phyloP scores from a whole-genome alignment of 1,140 invertebrate genomes.

The Spodoptera frugiperda region DNA sequence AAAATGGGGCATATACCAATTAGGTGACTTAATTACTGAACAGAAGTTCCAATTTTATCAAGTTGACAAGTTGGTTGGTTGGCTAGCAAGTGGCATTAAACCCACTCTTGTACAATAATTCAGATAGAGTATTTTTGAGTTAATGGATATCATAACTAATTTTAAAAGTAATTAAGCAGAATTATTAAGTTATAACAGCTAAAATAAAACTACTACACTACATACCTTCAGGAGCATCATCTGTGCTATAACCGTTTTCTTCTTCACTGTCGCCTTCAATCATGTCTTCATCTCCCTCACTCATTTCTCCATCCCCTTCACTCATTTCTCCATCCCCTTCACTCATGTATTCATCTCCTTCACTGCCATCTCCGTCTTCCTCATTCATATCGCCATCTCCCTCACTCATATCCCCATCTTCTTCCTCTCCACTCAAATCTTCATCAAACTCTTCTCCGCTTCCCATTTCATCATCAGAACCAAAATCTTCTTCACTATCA shows the following conservation, averaged over 20 bases:
- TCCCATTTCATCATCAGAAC: slow-evolving; percentile 46
- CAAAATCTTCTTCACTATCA: slow-evolving; percentile 62
- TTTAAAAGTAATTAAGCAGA: too few species aligned
- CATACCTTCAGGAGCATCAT: slow-evolving; percentile 52
- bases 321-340: slow-evolving; percentile 36
- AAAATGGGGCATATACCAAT: too few species aligned
- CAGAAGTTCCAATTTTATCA: not conserved
- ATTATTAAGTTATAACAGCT: too few species aligned
- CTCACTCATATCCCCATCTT: slow-evolving; percentile 48
- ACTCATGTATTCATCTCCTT: too few species aligned
- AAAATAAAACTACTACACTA: not conserved
- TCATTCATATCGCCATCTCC: slow-evolving; percentile 54
- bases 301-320: slow-evolving; percentile 39
- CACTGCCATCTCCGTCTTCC: slow-evolving; percentile 58
- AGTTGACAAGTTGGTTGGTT: too few species aligned
- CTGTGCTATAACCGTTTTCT: not conserved
- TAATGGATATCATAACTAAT: too few species aligned
- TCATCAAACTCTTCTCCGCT: slow-evolving; percentile 16
- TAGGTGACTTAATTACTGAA: too few species aligned
- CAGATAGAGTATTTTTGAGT: too few species aligned
- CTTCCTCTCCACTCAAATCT: slow-evolving; percentile 59
- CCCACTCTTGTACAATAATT: too few species aligned
- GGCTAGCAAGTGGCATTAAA: too few species aligned
- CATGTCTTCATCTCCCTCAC: slow-evolving; percentile 42
- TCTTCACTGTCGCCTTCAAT: slow-evolving; percentile 30